Evolutionary conservation across 2,888 invertebrate species (phyloP).

Genomic region (Oscheius myriophilus): DNA sequence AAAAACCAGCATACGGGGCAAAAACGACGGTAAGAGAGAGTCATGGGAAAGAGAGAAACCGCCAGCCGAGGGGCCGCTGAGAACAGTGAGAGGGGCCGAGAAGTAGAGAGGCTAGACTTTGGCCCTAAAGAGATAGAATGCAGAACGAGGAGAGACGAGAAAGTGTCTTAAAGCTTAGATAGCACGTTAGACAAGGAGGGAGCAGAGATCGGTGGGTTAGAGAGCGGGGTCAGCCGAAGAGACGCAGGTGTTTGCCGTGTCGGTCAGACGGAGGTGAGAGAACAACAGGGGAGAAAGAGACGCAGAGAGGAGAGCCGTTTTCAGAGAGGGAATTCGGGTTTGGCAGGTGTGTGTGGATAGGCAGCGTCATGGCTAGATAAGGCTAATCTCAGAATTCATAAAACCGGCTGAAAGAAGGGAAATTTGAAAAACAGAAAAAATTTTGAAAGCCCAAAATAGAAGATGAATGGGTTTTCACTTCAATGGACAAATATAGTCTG

Average conservation of each 20-base stretch:
- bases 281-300: neutral
- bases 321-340: neutral
- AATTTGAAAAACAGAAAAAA: no score
- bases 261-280: neutral
- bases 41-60: neutral
- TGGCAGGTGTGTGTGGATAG: neutral
- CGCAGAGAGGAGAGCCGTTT: neutral
- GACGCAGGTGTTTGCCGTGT: slow-evolving; percentile 6
- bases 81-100: neutral
- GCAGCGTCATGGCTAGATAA: neutral
- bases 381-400: neutral
- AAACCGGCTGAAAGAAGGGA: no score
- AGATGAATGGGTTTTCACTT: no score
- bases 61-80: neutral
- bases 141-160: neutral
- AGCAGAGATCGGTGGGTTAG: neutral
- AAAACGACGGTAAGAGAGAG: neutral
- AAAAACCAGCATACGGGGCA: no score
- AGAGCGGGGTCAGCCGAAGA: slow-evolving; percentile 22
- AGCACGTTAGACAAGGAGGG: neutral
- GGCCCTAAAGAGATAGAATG: neutral
- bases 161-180: neutral
- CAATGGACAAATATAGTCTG: no score
- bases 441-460: no score
- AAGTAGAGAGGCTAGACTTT: neutral